Evolutionary conservation across 2,888 invertebrate species (phyloP).

Genomic region (Cryptus viduatorius): DNA sequence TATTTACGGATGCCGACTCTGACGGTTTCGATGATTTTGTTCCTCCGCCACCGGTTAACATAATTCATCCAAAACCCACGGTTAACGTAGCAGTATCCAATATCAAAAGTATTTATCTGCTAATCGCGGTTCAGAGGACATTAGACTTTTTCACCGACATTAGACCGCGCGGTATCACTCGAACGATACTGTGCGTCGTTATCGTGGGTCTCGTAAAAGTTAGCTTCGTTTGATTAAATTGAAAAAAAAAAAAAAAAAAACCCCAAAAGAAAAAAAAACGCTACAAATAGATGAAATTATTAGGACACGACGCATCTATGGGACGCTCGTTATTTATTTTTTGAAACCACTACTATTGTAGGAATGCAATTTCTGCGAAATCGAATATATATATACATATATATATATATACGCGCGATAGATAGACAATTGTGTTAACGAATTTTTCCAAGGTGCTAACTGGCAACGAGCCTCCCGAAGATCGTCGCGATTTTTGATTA

Average conservation of each 20-base stretch:
- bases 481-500: conserved; percentile 66
- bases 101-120: conserved; percentile 73
- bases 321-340: conserved; percentile 58
- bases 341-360: conserved; percentile 30
- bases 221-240: conserved; percentile 59
- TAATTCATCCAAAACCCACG: conserved; percentile 89
- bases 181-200: conserved; percentile 61
- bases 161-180: conserved; percentile 61
- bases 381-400: conserved; percentile 3
- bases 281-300: conserved; percentile 25
- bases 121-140: conserved; percentile 75
- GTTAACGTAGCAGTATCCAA: conserved; percentile 78
- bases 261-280: not conserved
- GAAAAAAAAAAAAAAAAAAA: not conserved
- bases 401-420: conserved; percentile 24
- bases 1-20: conserved; percentile 87
- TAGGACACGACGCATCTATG: conserved; percentile 46
- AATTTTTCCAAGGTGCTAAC: conserved; percentile 66
- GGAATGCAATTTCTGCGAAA: conserved; percentile 26
- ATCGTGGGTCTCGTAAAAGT: conserved; percentile 60
- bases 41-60: conserved; percentile 90
- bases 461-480: conserved; percentile 59
- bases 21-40: conserved; percentile 89
- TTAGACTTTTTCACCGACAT: conserved; percentile 75
- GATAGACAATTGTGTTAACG: conserved; percentile 45